Conservation (phyloP, 92 coral and sea anemone genomes). For the Palythoa grandis region DNA sequence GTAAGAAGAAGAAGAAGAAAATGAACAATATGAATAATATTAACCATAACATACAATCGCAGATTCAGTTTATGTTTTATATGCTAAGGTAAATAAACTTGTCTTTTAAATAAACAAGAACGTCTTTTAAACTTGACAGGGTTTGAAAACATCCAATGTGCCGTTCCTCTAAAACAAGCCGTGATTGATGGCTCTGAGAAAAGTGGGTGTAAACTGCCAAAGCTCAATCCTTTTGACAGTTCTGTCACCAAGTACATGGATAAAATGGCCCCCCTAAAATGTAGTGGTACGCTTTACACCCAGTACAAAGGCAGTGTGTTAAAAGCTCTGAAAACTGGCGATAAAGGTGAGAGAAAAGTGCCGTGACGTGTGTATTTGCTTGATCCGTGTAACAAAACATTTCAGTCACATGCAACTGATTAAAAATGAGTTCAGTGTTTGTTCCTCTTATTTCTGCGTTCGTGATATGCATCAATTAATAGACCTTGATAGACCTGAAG, state of each 20-base stretch:
- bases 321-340: slow-evolving; percentile 16
- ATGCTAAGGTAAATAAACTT: not conserved
- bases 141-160: slow-evolving; percentile 23
- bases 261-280: slow-evolving; percentile 35
- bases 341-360: slow-evolving; percentile 1
- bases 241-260: slow-evolving; percentile 43
- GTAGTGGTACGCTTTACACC: slow-evolving; percentile 37
- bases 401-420: not conserved
- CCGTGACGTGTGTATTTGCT: not conserved
- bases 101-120: not conserved
- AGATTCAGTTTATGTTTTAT: too few species aligned
- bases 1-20: too few species aligned
- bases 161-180: slow-evolving; percentile 38
- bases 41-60: too few species aligned
- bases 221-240: slow-evolving; percentile 49
- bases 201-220: slow-evolving; percentile 47
- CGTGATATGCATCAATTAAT: not conserved
- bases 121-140: slow-evolving; percentile 9
- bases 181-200: slow-evolving; percentile 28
- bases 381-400: not conserved
- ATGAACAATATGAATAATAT: too few species aligned
- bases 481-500: not conserved
- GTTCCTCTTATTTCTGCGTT: not conserved
- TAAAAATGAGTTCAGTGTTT: not conserved
- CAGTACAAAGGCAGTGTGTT: slow-evolving; percentile 39